phyloP scores from a whole-genome alignment of 2,888 invertebrate species.

The Acleris laterana region DNA sequence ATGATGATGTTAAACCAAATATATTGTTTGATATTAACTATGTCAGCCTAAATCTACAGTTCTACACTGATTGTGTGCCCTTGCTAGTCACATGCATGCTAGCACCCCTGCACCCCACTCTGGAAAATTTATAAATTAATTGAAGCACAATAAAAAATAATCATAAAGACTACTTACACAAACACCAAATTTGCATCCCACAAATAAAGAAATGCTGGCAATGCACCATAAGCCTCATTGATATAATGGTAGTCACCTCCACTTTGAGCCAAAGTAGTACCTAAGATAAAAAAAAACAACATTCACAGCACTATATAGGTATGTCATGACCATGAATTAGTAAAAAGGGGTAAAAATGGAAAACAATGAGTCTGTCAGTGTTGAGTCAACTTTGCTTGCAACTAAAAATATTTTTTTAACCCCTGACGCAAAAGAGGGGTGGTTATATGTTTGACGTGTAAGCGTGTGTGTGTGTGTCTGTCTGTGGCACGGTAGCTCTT shows the following conservation, averaged over 20 bases:
- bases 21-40: not conserved
- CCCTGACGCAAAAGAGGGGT: too few relatives aligned
- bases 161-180: conserved; percentile 87
- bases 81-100: too few relatives aligned
- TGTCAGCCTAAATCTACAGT: not conserved
- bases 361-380: too few relatives aligned
- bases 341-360: too few relatives aligned
- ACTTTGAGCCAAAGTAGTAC: conserved; percentile 93
- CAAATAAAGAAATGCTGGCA: conserved; percentile 96
- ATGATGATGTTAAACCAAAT: not conserved
- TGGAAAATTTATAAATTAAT: not conserved
- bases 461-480: too few relatives aligned
- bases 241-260: conserved; percentile 99
- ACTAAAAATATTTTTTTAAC: too few relatives aligned
- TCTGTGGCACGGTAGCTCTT: too few relatives aligned
- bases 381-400: too few relatives aligned
- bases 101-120: too few relatives aligned
- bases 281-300: conserved; percentile 47
- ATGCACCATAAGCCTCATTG: conserved; percentile 93
- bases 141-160: not conserved
- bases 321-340: too few relatives aligned
- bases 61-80: too few relatives aligned
- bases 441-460: too few relatives aligned
- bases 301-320: not conserved
- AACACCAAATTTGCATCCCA: conserved; percentile 99